These are phyloP conservation scores for Chaitophorus viminalis DNA, from an alignment of 2,888 invertebrate genomes.

Conservation along the genomic window DNA sequence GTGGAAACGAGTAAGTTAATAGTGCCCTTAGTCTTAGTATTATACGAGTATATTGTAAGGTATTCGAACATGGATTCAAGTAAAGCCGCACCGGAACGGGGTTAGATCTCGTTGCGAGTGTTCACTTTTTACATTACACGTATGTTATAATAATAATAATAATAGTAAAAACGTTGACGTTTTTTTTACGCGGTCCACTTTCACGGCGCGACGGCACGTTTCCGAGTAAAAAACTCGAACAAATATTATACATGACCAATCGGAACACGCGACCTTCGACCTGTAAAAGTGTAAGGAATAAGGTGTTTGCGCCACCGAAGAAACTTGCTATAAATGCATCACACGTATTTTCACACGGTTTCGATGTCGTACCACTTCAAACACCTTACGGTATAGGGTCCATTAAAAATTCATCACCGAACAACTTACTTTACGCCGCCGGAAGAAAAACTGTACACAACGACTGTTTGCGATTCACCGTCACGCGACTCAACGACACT, in stretches of 20 bases:
- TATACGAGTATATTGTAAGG: too few species aligned
- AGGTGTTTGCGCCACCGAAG: background rate
- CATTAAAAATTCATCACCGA: background rate
- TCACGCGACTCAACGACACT: background rate
- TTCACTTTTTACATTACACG: too few species aligned
- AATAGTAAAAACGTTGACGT: background rate
- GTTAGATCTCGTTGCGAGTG: too few species aligned
- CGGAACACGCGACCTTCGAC: background rate
- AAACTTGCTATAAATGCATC: background rate
- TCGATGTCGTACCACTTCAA: background rate
- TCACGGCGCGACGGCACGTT: background rate
- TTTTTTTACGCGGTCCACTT: background rate
- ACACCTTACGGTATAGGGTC: background rate
- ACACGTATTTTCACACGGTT: background rate
- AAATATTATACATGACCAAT: background rate
- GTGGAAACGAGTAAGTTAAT: too few species aligned
- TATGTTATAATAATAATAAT: too few species aligned
- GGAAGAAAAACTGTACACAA: background rate
- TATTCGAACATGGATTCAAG: too few species aligned
- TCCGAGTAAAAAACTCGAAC: background rate
- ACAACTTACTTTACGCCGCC: background rate
- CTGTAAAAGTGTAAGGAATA: background rate
- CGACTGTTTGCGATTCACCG: background rate
- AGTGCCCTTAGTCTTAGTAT: too few species aligned
- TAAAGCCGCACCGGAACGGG: too few species aligned